Evolutionary conservation across 2,888 invertebrate species (phyloP).

Genomic region (Monoplex corrugatus): DNA sequence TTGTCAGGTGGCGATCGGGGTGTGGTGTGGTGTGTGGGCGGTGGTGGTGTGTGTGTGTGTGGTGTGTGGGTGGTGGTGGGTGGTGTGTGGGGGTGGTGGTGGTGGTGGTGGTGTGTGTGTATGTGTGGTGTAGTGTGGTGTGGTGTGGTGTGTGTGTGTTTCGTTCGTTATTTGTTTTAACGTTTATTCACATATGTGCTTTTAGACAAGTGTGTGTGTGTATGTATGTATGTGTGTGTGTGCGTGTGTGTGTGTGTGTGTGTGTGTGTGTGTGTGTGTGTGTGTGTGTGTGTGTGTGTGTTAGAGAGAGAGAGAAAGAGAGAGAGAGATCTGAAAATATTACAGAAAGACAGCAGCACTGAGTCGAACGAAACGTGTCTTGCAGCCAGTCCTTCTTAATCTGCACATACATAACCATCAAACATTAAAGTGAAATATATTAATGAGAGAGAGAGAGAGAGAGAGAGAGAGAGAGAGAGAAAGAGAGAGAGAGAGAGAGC

Average conservation of each 20-base stretch:
- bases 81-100: too few species aligned
- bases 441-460: background rate
- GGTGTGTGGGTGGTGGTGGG: too few species aligned
- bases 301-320: background rate
- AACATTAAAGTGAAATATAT: too few species aligned
- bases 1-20: too few species aligned
- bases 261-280: background rate
- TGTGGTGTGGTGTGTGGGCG: background rate
- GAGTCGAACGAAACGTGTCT: too few species aligned
- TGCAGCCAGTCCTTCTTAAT: too few species aligned
- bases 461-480: background rate
- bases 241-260: background rate
- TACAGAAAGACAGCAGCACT: too few species aligned
- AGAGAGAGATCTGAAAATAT: too few species aligned
- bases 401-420: too few species aligned
- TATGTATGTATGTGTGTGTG: background rate
- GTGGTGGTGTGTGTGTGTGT: too few species aligned
- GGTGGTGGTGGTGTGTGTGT: background rate
- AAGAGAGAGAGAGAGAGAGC: background rate
- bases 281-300: background rate
- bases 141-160: background rate
- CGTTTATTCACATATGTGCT: background rate
- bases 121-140: background rate
- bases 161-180: background rate
- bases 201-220: background rate